Conservation (phyloP, 2,888 invertebrate genomes). For the Leptopterna dolabrata region DNA sequence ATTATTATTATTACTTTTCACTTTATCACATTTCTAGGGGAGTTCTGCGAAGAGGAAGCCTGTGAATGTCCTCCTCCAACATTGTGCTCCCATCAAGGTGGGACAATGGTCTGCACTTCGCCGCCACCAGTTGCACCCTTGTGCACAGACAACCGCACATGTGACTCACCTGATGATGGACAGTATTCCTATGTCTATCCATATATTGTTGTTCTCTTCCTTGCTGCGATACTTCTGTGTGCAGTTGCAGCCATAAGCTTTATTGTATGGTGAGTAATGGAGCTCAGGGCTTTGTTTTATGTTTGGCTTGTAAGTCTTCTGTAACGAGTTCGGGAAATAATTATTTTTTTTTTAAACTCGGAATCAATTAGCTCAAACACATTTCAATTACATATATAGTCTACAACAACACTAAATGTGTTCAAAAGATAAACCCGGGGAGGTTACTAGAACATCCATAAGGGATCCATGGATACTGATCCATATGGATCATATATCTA, state of each 20-base stretch:
- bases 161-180: constrained; percentile 33
- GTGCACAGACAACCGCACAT: constrained; percentile 47
- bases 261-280: constrained; percentile 26
- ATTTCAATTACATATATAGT: no score
- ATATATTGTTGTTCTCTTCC: constrained; percentile 34
- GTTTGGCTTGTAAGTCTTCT: no score
- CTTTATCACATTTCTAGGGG: constrained; percentile 46
- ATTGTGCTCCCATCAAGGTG: constrained; percentile 44
- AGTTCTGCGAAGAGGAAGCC: constrained; percentile 60
- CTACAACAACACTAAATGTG: no score
- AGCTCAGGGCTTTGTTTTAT: no score
- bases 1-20: no score
- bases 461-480: no score
- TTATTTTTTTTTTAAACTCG: background rate
- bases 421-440: no score
- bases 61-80: constrained; percentile 58
- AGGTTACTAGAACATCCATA: no score
- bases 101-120: constrained; percentile 36
- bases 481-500: no score
- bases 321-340: background rate
- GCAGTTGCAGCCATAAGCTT: constrained; percentile 26
- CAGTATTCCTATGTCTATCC: constrained; percentile 30
- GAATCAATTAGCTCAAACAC: no score
- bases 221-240: constrained; percentile 12
- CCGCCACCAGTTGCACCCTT: constrained; percentile 50